Evolutionary conservation across 2,113 vertebrate genomes (phyloP).

Genomic region (Tauraco erythrolophus): DNA sequence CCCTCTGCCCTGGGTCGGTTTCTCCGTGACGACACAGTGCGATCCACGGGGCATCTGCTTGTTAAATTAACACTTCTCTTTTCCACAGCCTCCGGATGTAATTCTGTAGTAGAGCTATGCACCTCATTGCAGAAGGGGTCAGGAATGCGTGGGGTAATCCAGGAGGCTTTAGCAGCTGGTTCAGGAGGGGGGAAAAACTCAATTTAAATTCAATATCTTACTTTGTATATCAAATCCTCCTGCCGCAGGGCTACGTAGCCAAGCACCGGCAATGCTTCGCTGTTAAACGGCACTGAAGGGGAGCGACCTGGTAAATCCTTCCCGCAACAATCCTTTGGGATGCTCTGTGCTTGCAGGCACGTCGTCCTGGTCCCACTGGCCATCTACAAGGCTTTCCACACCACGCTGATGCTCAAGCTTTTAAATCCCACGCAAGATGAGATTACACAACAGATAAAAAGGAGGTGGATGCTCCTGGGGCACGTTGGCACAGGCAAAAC

Average conservation of each 20-base stretch:
- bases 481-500: background rate
- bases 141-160: background rate
- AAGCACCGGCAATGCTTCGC: background rate
- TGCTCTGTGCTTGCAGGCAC: background rate
- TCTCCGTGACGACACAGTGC: fast-evolving
- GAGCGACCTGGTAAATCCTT: background rate
- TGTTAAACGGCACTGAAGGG: no score
- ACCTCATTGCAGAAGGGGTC: background rate
- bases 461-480: background rate
- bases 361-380: background rate
- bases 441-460: background rate
- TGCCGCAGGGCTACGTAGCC: background rate
- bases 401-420: background rate
- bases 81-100: background rate
- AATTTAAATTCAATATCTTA: background rate
- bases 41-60: background rate
- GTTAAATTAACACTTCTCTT: background rate
- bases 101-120: background rate
- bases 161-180: background rate
- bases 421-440: background rate
- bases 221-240: background rate
- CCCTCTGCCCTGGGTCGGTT: background rate
- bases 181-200: background rate
- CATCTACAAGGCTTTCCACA: background rate
- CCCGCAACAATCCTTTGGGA: background rate